A percentile compares a stretch with the other conserved stretches of the same genome.
Conservation (phyloP, 2,888 invertebrate species). For the Priapulus caudatus region DNA sequence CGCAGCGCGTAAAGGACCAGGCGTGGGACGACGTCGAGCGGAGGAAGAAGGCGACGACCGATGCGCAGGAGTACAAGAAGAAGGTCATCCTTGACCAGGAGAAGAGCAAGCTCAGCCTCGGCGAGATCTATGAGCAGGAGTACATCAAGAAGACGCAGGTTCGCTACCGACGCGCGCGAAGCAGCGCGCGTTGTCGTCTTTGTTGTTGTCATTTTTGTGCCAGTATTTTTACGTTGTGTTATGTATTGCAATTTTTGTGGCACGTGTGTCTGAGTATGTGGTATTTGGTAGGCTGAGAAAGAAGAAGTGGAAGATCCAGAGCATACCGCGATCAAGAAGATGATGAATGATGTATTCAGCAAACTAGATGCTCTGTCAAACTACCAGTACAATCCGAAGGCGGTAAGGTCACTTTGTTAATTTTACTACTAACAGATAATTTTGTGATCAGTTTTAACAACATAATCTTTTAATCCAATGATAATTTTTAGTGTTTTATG, state of each 20-base stretch:
- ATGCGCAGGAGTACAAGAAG: constrained; percentile 72
- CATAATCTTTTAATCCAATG: constrained; percentile 5
- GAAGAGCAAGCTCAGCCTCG: constrained; percentile 82
- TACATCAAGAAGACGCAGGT: constrained; percentile 29
- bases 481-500: background rate
- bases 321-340: constrained; percentile 61
- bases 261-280: constrained; percentile 34
- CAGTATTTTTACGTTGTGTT: background rate
- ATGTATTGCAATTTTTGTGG: background rate
- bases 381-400: constrained; percentile 84
- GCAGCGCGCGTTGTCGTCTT: too few relatives aligned
- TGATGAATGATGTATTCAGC: constrained; percentile 61
- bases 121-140: constrained; percentile 73
- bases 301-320: constrained; percentile 49
- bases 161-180: too few relatives aligned
- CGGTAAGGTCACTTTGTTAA: constrained; percentile 39
- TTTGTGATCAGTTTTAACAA: background rate
- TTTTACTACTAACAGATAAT: too few relatives aligned
- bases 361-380: constrained; percentile 85
- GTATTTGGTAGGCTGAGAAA: constrained; percentile 43
- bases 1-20: constrained; percentile 76
- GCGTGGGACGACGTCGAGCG: constrained; percentile 85
- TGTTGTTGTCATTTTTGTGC: background rate
- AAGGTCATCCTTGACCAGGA: constrained; percentile 76
- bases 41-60: constrained; percentile 69